Percentiles rank a stretch among this genome's conserved stretches.
These are phyloP conservation scores for Eristalis pertinax DNA, from an alignment of 2,888 invertebrate genomes.

Conservation along the genomic window DNA sequence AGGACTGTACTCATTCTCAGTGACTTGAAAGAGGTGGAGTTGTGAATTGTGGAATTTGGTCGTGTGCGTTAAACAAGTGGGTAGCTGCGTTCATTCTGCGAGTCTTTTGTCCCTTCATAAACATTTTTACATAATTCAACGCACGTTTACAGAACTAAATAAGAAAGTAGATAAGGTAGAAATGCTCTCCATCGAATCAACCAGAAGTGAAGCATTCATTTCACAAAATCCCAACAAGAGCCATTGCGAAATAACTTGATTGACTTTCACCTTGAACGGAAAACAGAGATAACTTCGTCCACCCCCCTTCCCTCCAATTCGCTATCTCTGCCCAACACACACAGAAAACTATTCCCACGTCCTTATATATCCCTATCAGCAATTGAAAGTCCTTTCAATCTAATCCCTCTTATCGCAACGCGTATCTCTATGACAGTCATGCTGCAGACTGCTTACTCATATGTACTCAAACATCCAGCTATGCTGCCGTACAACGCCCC, in stretches of 20 bases:
- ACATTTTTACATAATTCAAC: too few relatives aligned
- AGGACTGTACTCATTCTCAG: too few relatives aligned
- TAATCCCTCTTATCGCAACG: constrained; percentile 43
- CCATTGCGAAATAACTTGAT: not conserved
- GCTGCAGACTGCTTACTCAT: constrained; percentile 28
- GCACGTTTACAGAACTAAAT: too few relatives aligned
- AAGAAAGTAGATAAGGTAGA: too few relatives aligned
- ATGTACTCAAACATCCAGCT: not conserved
- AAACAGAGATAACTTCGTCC: not conserved
- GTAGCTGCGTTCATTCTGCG: too few relatives aligned
- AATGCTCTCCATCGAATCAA: not conserved
- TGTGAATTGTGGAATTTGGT: too few relatives aligned
- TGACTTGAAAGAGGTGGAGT: too few relatives aligned
- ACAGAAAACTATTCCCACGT: constrained; percentile 5
- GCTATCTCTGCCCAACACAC: not conserved
- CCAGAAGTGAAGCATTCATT: not conserved
- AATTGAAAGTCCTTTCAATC: constrained; percentile 53
- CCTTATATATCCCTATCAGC: constrained; percentile 32
- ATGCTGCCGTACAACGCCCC: not conserved
- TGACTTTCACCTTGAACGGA: not conserved
- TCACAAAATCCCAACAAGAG: not conserved
- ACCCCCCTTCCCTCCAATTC: not conserved
- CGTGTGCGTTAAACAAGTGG: too few relatives aligned
- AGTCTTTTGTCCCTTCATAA: too few relatives aligned
- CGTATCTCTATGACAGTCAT: constrained; percentile 45